phyloP scores from a whole-genome alignment of 2,797 vertebrate species.

The Darevskia mixta region DNA sequence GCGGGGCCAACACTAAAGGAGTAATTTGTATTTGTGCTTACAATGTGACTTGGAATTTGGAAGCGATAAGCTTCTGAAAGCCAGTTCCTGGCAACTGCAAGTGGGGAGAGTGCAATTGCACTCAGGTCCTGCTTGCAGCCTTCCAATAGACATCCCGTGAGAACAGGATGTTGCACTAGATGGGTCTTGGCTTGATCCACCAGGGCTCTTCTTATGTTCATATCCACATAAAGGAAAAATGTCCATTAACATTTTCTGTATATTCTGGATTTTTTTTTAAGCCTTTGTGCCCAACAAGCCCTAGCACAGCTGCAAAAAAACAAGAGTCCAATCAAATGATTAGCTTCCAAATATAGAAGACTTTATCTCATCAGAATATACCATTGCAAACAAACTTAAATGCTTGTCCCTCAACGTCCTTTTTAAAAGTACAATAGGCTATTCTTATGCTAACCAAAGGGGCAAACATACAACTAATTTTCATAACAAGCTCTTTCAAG shows the following conservation, averaged over 20 bases:
- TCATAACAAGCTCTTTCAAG: constrained; percentile 12
- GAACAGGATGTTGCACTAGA: no score
- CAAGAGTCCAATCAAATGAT: constrained; percentile 62
- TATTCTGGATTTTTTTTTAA: constrained; percentile 54
- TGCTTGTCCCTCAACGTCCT: constrained; percentile 54
- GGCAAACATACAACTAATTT: not conserved
- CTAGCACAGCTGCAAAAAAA: constrained; percentile 50
- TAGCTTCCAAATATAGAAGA: constrained; percentile 67
- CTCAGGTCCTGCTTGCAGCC: no score
- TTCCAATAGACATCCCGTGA: no score
- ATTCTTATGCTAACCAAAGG: not conserved
- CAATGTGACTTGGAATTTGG: constrained; percentile 44
- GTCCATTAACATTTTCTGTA: constrained; percentile 54
- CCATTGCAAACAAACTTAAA: constrained; percentile 58
- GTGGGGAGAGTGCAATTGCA: no score
- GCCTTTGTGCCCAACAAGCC: constrained; percentile 26
- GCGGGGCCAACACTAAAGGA: constrained; percentile 45
- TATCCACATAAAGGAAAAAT: constrained; percentile 54
- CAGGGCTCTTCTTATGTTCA: no score
- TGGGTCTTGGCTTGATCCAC: no score
- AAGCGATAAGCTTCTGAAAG: no score
- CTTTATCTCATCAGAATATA: constrained; percentile 60
- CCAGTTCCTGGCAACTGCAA: no score
- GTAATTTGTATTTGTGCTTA: constrained; percentile 57
- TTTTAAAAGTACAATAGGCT: not conserved